Conservation (phyloP, 2,113 vertebrate species). For the sheep (Ovis aries) region DNA sequence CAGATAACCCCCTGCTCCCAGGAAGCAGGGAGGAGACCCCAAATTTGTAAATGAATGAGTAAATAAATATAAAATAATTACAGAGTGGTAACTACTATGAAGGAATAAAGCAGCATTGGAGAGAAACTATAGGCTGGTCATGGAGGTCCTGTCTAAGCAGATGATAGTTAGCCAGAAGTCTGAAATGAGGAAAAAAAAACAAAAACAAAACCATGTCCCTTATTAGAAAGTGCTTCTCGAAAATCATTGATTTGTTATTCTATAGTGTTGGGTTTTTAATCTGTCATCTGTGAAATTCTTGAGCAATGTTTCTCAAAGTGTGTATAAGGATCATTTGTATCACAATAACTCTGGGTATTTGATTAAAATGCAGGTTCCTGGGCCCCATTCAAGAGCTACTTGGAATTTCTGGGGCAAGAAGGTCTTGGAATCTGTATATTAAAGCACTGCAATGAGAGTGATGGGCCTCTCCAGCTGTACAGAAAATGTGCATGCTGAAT, state of each 20-base stretch:
- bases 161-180: not conserved
- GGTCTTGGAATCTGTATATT: not conserved
- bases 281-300: not conserved
- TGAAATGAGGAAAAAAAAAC: not conserved
- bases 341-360: not conserved
- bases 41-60: not conserved
- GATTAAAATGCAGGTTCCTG: not conserved
- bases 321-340: not conserved
- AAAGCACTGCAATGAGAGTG: not conserved
- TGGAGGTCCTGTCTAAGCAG: not conserved
- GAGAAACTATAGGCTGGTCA: not conserved
- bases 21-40: not conserved
- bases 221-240: not conserved
- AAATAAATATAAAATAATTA: not conserved
- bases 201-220: not conserved
- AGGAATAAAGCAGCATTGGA: not conserved
- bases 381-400: not conserved
- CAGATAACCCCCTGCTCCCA: not conserved
- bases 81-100: not conserved
- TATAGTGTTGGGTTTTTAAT: not conserved
- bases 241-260: not conserved
- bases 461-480: not conserved
- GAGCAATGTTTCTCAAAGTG: not conserved
- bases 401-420: not conserved
- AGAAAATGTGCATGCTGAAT: not conserved